These are phyloP conservation scores for Cheilinus undulatus DNA, from an alignment of 2,113 vertebrate species.

Conservation along the genomic window DNA sequence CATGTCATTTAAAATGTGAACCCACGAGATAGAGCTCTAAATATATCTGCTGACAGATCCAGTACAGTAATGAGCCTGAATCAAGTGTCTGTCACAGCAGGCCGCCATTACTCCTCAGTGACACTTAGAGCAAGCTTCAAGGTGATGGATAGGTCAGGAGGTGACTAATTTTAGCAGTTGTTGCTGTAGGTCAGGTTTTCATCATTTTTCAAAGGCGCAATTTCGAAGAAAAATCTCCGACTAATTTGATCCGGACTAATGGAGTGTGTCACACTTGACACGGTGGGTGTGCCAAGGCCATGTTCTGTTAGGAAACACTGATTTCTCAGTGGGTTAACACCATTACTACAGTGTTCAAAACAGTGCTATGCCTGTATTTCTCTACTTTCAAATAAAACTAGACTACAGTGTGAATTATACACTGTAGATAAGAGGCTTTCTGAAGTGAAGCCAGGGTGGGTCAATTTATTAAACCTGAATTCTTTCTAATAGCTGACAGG, in stretches of 20 bases:
- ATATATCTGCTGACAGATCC: slow-evolving; percentile 77
- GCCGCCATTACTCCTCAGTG: slow-evolving; percentile 62
- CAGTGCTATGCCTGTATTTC: neutral
- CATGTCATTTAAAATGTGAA: slow-evolving; percentile 76
- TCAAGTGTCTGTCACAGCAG: slow-evolving; percentile 71
- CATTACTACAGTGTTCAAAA: slow-evolving; percentile 7
- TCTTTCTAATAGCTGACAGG: neutral
- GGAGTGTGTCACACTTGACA: slow-evolving; percentile 46
- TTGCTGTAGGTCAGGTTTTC: slow-evolving; percentile 60
- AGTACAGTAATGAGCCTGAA: slow-evolving; percentile 78
- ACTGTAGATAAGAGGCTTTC: neutral
- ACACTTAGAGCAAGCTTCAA: slow-evolving; percentile 30
- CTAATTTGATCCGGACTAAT: slow-evolving; percentile 65
- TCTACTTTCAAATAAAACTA: neutral
- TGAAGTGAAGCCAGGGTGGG: neutral
- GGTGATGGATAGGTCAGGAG: slow-evolving; percentile 75
- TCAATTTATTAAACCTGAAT: neutral
- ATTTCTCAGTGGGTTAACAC: slow-evolving; percentile 16
- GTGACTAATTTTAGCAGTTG: slow-evolving; percentile 73
- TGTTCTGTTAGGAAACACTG: neutral
- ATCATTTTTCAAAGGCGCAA: slow-evolving; percentile 64
- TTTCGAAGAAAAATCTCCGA: slow-evolving; percentile 59
- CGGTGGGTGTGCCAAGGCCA: neutral
- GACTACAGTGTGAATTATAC: neutral
- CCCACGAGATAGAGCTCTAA: slow-evolving; percentile 73